Evolutionary conservation across 1,140 invertebrate genomes (phyloP).

Genomic region (Anadara kagoshimensis): DNA sequence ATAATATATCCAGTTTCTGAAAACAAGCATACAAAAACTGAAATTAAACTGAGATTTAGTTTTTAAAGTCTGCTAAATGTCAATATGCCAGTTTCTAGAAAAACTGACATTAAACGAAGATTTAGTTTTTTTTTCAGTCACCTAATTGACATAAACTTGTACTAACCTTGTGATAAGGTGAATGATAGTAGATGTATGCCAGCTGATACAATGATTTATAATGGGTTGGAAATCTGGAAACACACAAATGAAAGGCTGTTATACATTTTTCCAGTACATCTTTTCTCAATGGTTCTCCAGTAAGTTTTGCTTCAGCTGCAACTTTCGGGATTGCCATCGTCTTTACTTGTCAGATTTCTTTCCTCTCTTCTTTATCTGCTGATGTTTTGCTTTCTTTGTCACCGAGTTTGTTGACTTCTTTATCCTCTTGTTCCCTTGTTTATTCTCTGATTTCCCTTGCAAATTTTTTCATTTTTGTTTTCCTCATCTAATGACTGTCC

Average conservation of each 20-base stretch:
- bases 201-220: slow-evolving; percentile 94
- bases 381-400: background rate
- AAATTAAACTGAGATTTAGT: too few species aligned
- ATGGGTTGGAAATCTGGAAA: slow-evolving; percentile 89
- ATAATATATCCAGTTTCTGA: too few species aligned
- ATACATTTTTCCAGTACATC: slow-evolving; percentile 78
- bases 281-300: slow-evolving; percentile 45
- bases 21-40: too few species aligned
- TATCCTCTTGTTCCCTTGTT: background rate
- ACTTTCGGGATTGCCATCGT: background rate
- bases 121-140: too few species aligned
- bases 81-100: too few species aligned
- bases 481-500: too few species aligned
- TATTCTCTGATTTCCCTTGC: too few species aligned
- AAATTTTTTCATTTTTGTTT: too few species aligned
- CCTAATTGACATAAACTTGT: background rate
- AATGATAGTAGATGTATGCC: slow-evolving; percentile 88
- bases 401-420: background rate
- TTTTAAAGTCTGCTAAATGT: too few species aligned
- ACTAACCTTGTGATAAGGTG: slow-evolving; percentile 75
- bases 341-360: slow-evolving; percentile 2
- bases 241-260: slow-evolving; percentile 87
- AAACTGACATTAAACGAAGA: too few species aligned
- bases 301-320: background rate
- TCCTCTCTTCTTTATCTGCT: slow-evolving; percentile 1